Conservation (phyloP, 2,797 vertebrate genomes). For the Labeo calbasu region DNA sequence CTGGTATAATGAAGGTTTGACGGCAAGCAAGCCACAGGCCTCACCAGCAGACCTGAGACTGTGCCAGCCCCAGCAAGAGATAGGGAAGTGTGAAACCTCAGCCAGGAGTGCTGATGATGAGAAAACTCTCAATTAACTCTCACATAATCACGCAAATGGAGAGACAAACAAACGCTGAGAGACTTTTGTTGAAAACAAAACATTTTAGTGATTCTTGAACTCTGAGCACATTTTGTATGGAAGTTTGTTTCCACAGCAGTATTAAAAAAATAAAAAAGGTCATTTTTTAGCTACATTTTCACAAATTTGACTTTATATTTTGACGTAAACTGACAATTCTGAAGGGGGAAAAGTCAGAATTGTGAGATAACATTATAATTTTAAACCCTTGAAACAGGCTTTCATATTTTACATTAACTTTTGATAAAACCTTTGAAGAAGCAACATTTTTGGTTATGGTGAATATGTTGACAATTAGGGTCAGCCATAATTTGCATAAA, state of each 20-base stretch:
- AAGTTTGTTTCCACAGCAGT: not conserved
- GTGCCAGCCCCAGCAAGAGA: conserved; percentile 45
- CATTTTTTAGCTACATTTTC: not conserved
- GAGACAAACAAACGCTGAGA: not conserved
- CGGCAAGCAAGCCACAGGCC: conserved; percentile 31
- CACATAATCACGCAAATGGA: not conserved
- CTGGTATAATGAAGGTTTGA: conserved; percentile 54
- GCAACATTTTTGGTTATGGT: not conserved
- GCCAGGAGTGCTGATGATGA: conserved; percentile 49
- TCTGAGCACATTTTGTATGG: not conserved
- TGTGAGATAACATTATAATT: not conserved
- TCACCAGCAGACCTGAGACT: conserved; percentile 35
- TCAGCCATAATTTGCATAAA: not conserved
- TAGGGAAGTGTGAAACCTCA: conserved; percentile 38
- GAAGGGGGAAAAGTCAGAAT: not conserved
- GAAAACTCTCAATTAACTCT: conserved; percentile 30
- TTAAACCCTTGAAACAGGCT: too few species aligned
- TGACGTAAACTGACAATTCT: not conserved
- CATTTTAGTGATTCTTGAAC: not conserved
- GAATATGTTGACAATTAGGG: not conserved
- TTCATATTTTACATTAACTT: not conserved
- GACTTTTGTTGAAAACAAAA: conserved; percentile 5
- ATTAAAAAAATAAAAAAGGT: not conserved
- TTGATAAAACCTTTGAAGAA: not conserved
- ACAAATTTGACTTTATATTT: not conserved